Base-by-base conservation (phyloP, 37 sponge, comb jelly and placozoan species). In the Beroe ovata region DNA sequence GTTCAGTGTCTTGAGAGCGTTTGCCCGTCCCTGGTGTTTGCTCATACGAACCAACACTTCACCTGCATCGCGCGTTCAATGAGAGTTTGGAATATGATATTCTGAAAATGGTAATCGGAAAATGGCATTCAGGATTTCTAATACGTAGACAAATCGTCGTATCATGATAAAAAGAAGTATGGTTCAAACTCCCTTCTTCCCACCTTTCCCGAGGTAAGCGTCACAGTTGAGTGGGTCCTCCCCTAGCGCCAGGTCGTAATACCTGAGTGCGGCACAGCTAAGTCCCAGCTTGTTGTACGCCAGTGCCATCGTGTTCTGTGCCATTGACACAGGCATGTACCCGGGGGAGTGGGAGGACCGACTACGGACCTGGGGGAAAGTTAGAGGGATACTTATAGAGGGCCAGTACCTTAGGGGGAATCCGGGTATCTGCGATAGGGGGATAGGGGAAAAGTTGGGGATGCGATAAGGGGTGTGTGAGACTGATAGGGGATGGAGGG, bases 201-300 rank as follows among this genome's bases (percentile, higher is more conserved):
- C n/a, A 77, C 84, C 54, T 42, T 77, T 77, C 19, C 84, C 84
- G 26, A 77, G 84, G 28, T 77, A 77, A 41, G 36, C 16, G 23
- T 77, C 84, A 19, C 26, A 77, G 84, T 77, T 77, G 26, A 77
- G 28, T 0, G 84, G 84, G 28, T 77, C 84, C 21, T 30, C 54
- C 54, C 33, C 33, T 11, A 77, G 47, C 23, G 84, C 84, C 0
- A 21, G 11, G 21, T 77, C 54, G 47, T 77, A 77, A 19, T 77
- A 36, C 23, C 33, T 11, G 4, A 77, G 84, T 16, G 84, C 84
- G 0, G 84, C 84, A 77, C 84, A 77, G 21, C 84, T 77, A 18
- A 77, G 47, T 2, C 84, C 84, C 84, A 77, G 84, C 28, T 77
- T 77, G 54, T 77, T 77, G 84, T 77, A 77, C 8, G 84, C 41